phyloP scores from a whole-genome alignment of 92 coral and sea anemone species.

The Heteractis magnifica region DNA sequence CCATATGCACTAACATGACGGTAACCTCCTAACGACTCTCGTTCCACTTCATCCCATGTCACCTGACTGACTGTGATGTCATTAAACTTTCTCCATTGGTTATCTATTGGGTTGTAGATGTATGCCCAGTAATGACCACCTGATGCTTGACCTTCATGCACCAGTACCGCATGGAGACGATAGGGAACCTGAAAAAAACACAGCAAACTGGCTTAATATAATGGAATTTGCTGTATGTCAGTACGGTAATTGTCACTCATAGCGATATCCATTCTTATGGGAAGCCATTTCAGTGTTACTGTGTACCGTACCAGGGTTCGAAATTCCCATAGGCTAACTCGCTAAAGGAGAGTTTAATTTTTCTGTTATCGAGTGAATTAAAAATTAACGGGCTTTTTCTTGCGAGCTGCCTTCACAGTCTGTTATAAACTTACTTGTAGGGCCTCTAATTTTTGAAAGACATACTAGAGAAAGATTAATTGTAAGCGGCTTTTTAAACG shows the following conservation, averaged over 20 bases:
- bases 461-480: too few species aligned
- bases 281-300: background rate
- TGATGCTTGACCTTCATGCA: constrained; percentile 87
- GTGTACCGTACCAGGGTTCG: too few species aligned
- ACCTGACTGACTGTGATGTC: constrained; percentile 92
- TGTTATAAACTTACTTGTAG: too few species aligned
- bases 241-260: background rate
- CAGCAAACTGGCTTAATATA: background rate
- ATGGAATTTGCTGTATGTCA: background rate
- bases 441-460: too few species aligned
- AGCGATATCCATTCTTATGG: background rate
- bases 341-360: too few species aligned
- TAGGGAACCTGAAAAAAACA: constrained; percentile 56
- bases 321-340: too few species aligned
- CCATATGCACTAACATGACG: constrained; percentile 94
- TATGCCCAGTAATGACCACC: constrained; percentile 99
- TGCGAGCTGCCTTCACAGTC: too few species aligned
- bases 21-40: constrained; percentile 85
- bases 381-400: too few species aligned
- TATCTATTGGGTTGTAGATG: constrained; percentile 66
- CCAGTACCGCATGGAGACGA: constrained; percentile 89
- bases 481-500: too few species aligned
- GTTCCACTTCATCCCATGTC: constrained; percentile 91
- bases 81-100: constrained; percentile 83
- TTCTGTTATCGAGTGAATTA: too few species aligned